Base-by-base conservation (phyloP, 2,113 vertebrate species). In the Nansenia antarctica region DNA sequence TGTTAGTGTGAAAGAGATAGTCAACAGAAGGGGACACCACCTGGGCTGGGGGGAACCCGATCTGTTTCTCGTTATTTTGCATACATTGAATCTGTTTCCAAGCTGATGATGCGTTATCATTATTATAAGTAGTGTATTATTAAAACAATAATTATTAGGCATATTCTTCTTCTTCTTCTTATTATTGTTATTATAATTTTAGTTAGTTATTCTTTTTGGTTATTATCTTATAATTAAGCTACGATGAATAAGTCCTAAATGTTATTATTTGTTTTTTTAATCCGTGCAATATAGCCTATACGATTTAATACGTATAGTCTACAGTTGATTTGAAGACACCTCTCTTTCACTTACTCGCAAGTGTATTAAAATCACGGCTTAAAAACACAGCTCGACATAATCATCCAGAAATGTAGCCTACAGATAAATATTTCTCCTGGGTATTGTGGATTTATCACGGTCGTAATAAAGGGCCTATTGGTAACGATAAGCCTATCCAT, bases 11-110 rank as follows among this genome's bases (percentile, higher is more conserved):
- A 73, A 83, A 78, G 81, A 87, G 74, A 77, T 84, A 77, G 77
- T 82, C 73, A 83, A 80, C 82, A 88, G 80, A 87, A 86, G 85
- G 82, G 79, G 78, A 73, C 64, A 77, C 77, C 77, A 84, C 81
- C 77, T 84, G 83, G 69, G 54, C 27, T 62, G 59, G 27, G 62
- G 34, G 71, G 32, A 35, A 63, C 57, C 65, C 47, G 34, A 62
- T 62, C 52, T 70, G 69, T 37, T 63, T 74, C 39, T 55, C 62
- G 34, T 57, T 62, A 55, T 31, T 55, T 18, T 29, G 49, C 24
- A 26, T 29, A 27, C 22, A 29, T 27, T 0, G 26, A 58, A 32
- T 31, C 18, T 12, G 26, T 14, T 58, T 30, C n/a, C 7, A 29
- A 58, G 29, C 1, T 58, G 55, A 31, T 29, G 55, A 58, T 58